Evolutionary conservation across 2,888 invertebrate species (phyloP), one percentile per base, ranked within the genome.

Genomic region (Acronicta alni): DNA sequence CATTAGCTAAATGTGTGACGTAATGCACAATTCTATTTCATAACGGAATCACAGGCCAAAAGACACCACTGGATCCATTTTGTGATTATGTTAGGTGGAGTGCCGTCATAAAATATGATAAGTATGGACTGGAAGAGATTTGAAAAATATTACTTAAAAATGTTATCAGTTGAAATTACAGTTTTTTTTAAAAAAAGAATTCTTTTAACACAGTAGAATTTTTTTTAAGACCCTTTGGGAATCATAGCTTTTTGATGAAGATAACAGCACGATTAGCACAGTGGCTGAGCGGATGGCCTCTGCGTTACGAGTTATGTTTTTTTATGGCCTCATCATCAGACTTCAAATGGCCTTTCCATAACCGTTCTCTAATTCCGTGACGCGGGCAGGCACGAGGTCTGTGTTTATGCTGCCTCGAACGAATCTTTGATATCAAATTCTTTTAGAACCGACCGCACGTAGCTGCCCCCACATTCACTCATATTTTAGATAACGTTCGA

Each of bases 381-480:
- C 37, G 15, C 49, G 18, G 46, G 47, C 43, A 56, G 51, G 62
- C 70, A 71, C 65, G 67, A 62, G 67, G 72, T 76, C 69, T 72
- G 61, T 77, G 80, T 85, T 81, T 84, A 79, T 78, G 72, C 72
- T 77, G 80, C 81, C 75, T 79, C 80, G 67, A 84, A 83, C 82
- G 84, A 84, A 89, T 91, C 89, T 90, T 89, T 92, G 89, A 91
- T 91, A 92, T 89, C 87, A 90, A 91, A 92, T 91, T 91, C 90
- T 89, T 92, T 91, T 81, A 89, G 88, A 89, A 81, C 85, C 85
- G 81, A 87, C 89, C 90, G 86, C 91, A 92, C 90, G 89, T 89
- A 89, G 77, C 78, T 72, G 68, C 81, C 79, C 82, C 79, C 84
- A 76, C 84, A 88, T 88, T 87, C 86, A 85, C 89, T 90, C 90